Evolutionary conservation across 1,140 invertebrate genomes (phyloP).

Genomic region (Polypedilum vanderplanki): DNA sequence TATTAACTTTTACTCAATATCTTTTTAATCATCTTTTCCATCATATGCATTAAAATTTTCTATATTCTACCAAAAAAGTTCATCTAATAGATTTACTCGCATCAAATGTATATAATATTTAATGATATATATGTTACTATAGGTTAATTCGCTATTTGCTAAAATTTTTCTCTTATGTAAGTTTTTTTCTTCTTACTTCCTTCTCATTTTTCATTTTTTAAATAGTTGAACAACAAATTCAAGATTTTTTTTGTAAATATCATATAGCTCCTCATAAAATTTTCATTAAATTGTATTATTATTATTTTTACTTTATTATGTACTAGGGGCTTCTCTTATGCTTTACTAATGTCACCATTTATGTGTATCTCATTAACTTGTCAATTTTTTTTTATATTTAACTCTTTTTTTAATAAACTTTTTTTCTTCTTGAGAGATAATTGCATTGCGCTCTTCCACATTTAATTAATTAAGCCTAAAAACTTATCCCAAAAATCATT

Average conservation of each 20-base stretch:
- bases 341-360: background rate
- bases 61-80: slow-evolving; percentile 19
- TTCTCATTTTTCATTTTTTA: background rate
- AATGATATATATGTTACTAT: slow-evolving; percentile 16
- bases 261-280: slow-evolving; percentile 4
- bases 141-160: too few relatives aligned
- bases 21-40: background rate
- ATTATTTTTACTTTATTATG: background rate
- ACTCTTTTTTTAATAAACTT: background rate
- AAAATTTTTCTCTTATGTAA: too few relatives aligned
- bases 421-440: background rate
- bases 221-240: slow-evolving; percentile 15
- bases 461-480: slow-evolving; percentile 6
- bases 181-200: too few relatives aligned
- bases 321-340: slow-evolving; percentile 16
- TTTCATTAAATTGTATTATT: background rate
- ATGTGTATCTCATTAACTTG: background rate
- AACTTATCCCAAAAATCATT: slow-evolving; percentile 2
- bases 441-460: slow-evolving; percentile 16
- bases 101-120: slow-evolving; percentile 3
- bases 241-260: slow-evolving; percentile 20
- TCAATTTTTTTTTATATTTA: background rate
- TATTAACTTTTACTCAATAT: slow-evolving; percentile 7
- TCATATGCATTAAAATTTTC: slow-evolving; percentile 10
- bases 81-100: slow-evolving; percentile 6